Conservation (phyloP, 2,888 invertebrate genomes). For the Andrena hattorfiana region DNA sequence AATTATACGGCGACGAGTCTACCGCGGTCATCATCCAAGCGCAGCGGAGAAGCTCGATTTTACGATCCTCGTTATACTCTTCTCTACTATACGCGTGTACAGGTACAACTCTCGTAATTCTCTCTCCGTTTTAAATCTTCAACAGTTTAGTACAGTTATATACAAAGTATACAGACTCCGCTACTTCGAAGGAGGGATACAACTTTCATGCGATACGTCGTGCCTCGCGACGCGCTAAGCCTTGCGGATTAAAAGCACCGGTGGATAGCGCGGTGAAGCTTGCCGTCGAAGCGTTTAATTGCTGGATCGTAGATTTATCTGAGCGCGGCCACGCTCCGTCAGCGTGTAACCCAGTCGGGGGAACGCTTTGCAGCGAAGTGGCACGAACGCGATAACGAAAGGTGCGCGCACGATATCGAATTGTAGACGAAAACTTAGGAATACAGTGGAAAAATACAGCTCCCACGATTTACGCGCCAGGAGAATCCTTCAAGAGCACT, state of each 20-base stretch:
- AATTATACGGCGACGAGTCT: background rate
- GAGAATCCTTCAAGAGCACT: too few species aligned
- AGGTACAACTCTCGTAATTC: slow-evolving; percentile 53
- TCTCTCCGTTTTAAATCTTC: slow-evolving; percentile 41
- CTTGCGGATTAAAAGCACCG: slow-evolving; percentile 25
- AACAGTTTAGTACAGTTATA: slow-evolving; percentile 71
- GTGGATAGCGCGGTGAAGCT: background rate
- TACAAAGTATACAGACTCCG: slow-evolving; percentile 77
- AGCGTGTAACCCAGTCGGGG: background rate
- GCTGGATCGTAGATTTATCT: background rate
- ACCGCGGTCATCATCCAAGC: background rate
- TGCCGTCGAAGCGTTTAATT: background rate
- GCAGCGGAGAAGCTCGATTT: slow-evolving; percentile 7
- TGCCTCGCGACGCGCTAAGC: slow-evolving; percentile 11
- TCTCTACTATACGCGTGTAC: slow-evolving; percentile 26
- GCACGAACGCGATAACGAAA: background rate
- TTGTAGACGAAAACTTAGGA: background rate
- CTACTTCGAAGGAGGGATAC: slow-evolving; percentile 68
- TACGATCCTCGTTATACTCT: slow-evolving; percentile 41
- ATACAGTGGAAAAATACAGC: too few species aligned
- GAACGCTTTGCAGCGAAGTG: background rate
- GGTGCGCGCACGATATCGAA: background rate
- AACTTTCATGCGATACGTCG: slow-evolving; percentile 53
- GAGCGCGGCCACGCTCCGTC: background rate
- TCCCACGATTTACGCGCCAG: too few species aligned